Base-by-base conservation (phyloP, 1,140 invertebrate species). In the Coenobita brevimanus region DNA sequence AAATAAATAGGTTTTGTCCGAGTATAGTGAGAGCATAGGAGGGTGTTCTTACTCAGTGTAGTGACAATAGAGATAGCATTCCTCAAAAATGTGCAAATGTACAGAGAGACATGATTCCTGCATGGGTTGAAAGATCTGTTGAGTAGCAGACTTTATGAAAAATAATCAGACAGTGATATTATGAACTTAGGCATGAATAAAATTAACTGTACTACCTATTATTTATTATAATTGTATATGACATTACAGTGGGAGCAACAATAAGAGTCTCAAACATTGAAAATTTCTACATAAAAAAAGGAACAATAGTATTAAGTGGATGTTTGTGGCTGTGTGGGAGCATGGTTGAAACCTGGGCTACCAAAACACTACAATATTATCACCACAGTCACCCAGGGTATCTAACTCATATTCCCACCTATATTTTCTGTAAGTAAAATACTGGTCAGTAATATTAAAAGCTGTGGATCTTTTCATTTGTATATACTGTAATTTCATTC, bases 301-400 rank as follows among this genome's bases (percentile, higher is more conserved):
- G 46, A 36, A 24, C 62, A 75, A 86, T n/a, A n/a, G n/a, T n/a
- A 79, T 79, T 33, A 67, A 50, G 38, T 67, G 73, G 50, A 17
- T 24, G 75, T 13, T 33, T 83, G 8, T 67, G 73, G 33, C 41
- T 76, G 46, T 60, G 27, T 24, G 50, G 73, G 50, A 38, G 30
- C 41, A 54, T 13, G n/a, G 46, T 57, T 30, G 38, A 75, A 67
- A 43, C 27, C 64, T 0, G 75, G 83, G 83, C 75, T 86, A 86
- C 83, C 82, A 79, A 86, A 86, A 86, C 83, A 86, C 83, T 86
- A 86, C 76, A 87, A 87, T 87, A 87, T 87, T 87, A 87, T 87
- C 85, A 87, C 85, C 85, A 73, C 76, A 54, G n/a, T 87, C 85
- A 87, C 85, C 85, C 76, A 21, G 21, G 38, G 64, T 4, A 75